Evolutionary conservation across 2,888 invertebrate species (phyloP).

Genomic region (Thelaira solivaga): DNA sequence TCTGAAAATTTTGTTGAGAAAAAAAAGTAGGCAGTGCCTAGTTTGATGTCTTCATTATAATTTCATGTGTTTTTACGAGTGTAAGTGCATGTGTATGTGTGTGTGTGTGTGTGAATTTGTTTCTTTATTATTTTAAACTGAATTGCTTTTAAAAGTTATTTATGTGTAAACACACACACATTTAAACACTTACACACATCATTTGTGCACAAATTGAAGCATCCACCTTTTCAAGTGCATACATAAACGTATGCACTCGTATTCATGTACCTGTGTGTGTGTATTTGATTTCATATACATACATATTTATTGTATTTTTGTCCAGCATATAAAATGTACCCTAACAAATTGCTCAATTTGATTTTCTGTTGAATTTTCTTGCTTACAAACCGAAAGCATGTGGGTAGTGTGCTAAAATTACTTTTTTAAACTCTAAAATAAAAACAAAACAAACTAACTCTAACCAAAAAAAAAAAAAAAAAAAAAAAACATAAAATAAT

Average conservation of each 20-base stretch:
- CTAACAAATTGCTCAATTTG: constrained; percentile 61
- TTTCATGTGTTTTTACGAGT: too few species aligned
- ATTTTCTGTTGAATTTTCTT: constrained; percentile 45
- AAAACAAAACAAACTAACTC: neutral
- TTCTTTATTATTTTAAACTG: constrained; percentile 25
- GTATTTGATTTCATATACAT: neutral
- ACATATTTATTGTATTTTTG: constrained; percentile 20
- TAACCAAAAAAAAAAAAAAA: constrained; percentile 8
- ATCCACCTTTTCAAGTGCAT: too few species aligned
- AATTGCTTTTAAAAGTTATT: constrained; percentile 44
- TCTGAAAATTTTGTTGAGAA: constrained; percentile 5
- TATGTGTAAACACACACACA: neutral
- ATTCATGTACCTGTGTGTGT: neutral
- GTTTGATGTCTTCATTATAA: constrained; percentile 57
- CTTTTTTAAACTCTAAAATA: constrained; percentile 25
- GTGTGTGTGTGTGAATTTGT: neutral
- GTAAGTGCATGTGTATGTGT: too few species aligned
- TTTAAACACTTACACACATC: constrained; percentile 10
- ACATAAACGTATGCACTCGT: too few species aligned
- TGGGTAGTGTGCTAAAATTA: constrained; percentile 60
- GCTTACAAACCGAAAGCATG: constrained; percentile 9
- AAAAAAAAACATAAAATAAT: constrained; percentile 19
- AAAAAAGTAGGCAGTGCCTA: constrained; percentile 56
- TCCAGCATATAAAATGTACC: constrained; percentile 58
- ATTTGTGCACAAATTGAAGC: constrained; percentile 3